Conservation (phyloP, 1,140 invertebrate species). For the Rhopalosiphum padi region DNA sequence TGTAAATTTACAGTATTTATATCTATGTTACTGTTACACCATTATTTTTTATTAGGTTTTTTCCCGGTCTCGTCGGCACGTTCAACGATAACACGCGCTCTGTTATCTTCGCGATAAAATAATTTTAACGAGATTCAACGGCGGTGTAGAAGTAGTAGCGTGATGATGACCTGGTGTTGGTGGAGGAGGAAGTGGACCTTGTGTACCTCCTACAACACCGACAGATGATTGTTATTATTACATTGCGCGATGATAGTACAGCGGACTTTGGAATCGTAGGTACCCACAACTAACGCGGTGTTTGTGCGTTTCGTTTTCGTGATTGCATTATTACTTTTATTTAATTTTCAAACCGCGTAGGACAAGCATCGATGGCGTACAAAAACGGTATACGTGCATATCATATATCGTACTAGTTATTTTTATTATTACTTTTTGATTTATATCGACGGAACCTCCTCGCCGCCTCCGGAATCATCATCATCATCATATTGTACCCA, state of each 20-base stretch:
- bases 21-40: no score
- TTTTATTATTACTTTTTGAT: background rate
- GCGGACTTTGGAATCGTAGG: background rate
- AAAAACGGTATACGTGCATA: background rate
- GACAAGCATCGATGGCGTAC: background rate
- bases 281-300: background rate
- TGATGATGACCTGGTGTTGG: background rate
- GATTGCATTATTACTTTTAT: background rate
- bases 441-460: background rate
- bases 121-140: background rate
- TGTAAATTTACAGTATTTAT: no score
- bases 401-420: background rate
- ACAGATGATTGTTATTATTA: conserved; percentile 8
- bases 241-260: background rate
- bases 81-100: background rate
- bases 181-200: background rate
- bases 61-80: no score
- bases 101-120: background rate
- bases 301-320: background rate
- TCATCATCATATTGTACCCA: background rate
- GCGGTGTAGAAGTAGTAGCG: background rate
- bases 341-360: background rate
- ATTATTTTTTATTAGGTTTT: no score
- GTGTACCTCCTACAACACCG: background rate
- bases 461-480: background rate